These are phyloP conservation scores for Monopterus albus DNA, from an alignment of 2,113 vertebrate genomes.

Conservation along the genomic window DNA sequence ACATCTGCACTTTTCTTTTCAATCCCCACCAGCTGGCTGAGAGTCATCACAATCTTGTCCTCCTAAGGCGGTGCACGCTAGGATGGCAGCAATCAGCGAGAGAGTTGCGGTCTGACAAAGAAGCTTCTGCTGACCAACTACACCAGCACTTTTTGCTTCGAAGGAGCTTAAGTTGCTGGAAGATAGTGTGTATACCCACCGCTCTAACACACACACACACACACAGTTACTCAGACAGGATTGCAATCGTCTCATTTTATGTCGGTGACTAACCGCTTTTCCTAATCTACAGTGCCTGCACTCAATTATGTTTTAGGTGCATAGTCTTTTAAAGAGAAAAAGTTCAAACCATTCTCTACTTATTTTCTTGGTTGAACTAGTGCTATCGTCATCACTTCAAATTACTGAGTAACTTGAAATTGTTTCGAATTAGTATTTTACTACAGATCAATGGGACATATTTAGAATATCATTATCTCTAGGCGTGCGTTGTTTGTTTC, in stretches of 20 bases:
- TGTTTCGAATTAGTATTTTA: no score
- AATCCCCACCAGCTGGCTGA: conserved; percentile 84
- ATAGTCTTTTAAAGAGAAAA: background rate
- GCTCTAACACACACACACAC: background rate
- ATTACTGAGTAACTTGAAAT: background rate
- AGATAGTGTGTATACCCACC: conserved; percentile 78
- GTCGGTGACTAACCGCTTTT: conserved; percentile 13
- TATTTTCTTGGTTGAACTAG: background rate
- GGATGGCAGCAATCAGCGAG: conserved; percentile 82
- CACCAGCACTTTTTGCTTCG: conserved; percentile 80
- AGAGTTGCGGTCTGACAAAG: conserved; percentile 75
- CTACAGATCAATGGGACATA: background rate
- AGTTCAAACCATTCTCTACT: background rate
- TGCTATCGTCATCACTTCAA: background rate
- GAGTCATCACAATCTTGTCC: conserved; percentile 75
- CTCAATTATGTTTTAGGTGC: conserved; percentile 12
- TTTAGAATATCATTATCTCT: background rate
- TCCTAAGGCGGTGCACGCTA: conserved; percentile 82
- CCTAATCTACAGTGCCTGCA: conserved; percentile 18
- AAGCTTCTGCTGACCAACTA: conserved; percentile 80
- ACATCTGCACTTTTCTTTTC: conserved; percentile 32
- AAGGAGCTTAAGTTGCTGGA: conserved; percentile 83
- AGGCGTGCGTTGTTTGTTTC: conserved; percentile 9
- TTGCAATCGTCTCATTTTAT: background rate
- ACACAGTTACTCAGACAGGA: background rate